Percentiles rank a stretch among this genome's conserved stretches.
These are phyloP conservation scores for Brachionus paranguensis DNA, from an alignment of 1,140 invertebrate species.

Conservation along the genomic window DNA sequence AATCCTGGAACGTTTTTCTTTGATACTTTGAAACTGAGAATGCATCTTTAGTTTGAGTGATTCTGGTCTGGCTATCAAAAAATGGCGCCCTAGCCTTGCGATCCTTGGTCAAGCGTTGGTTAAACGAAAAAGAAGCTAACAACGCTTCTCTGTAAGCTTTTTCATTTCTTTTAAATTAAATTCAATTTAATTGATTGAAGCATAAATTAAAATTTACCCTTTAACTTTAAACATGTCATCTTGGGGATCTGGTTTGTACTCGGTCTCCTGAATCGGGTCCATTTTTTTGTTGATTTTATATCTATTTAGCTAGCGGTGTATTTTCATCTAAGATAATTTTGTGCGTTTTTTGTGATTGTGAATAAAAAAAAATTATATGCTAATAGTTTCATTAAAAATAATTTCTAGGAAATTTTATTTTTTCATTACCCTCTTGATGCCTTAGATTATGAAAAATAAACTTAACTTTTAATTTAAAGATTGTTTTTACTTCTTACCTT, in stretches of 20 bases:
- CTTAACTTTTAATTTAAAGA: background rate
- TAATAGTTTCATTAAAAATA: background rate
- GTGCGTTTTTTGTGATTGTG: background rate
- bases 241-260: background rate
- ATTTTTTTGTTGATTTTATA: background rate
- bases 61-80: slow-evolving; percentile 87
- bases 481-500: background rate
- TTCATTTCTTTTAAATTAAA: background rate
- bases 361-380: background rate
- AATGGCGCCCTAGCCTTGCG: slow-evolving; percentile 85
- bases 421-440: background rate
- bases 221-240: background rate
- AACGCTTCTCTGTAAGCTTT: slow-evolving; percentile 2
- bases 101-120: slow-evolving; percentile 82
- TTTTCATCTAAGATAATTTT: background rate
- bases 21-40: slow-evolving; percentile 60
- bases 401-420: background rate
- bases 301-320: background rate
- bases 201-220: background rate
- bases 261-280: background rate
- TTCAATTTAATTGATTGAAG: background rate
- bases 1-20: slow-evolving; percentile 44
- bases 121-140: slow-evolving; percentile 60
- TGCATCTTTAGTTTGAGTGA: slow-evolving; percentile 86
- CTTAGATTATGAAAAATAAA: background rate